Evolutionary conservation across 2,797 vertebrate genomes (phyloP).

Genomic region (Enteromius argenteus): DNA sequence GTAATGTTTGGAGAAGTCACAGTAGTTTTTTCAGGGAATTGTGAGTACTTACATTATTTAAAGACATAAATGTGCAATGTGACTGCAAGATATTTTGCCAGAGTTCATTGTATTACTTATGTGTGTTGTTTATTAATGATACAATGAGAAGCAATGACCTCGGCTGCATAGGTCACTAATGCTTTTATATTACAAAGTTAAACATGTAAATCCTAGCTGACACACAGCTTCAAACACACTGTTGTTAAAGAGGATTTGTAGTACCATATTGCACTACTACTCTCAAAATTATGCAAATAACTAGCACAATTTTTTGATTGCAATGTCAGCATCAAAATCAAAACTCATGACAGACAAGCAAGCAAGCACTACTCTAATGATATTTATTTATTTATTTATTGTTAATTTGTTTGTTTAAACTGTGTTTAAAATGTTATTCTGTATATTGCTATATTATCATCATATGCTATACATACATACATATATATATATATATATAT

Average conservation of each 20-base stretch:
- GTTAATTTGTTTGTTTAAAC: neutral
- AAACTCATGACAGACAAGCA: neutral
- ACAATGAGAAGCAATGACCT: conserved; percentile 8
- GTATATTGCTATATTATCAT: too few species aligned
- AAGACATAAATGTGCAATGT: neutral
- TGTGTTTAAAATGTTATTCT: too few species aligned
- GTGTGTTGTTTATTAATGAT: conserved; percentile 12
- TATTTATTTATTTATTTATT: too few species aligned
- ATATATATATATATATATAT: too few species aligned
- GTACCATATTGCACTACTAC: neutral
- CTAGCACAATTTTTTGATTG: neutral
- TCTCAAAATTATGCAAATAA: neutral
- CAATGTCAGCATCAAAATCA: neutral
- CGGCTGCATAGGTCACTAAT: neutral
- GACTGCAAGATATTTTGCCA: neutral
- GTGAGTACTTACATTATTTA: conserved; percentile 13
- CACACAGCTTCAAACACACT: neutral
- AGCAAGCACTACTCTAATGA: too few species aligned
- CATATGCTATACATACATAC: too few species aligned
- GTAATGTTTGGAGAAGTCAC: neutral
- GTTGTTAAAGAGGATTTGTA: neutral
- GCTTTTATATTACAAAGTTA: neutral
- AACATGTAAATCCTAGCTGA: conserved; percentile 18
- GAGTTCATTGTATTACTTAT: neutral
- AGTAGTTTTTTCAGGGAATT: neutral